Evolutionary conservation across 2,113 vertebrate species (phyloP).

Genomic region (Rattus rattus): DNA sequence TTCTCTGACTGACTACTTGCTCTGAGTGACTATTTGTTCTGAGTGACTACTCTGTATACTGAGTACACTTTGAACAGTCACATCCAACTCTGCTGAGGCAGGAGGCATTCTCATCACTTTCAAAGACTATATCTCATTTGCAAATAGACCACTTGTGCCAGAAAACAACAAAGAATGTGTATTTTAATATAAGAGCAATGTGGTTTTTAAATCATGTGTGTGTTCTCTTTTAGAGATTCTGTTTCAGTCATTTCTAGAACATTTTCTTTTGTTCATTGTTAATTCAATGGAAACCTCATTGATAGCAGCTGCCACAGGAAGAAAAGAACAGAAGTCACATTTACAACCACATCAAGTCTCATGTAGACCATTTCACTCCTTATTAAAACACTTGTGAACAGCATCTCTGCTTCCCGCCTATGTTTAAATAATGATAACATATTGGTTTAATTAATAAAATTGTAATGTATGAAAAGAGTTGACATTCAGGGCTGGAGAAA

Average conservation of each 20-base stretch:
- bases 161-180: neutral
- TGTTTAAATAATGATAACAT: neutral
- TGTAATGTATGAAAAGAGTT: neutral
- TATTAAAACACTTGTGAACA: neutral
- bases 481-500: neutral
- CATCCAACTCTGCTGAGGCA: neutral
- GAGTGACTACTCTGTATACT: neutral
- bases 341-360: neutral
- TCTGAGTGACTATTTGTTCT: neutral
- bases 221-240: neutral
- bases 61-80: neutral
- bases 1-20: too few species aligned
- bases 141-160: neutral
- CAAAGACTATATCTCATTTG: neutral
- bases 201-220: neutral
- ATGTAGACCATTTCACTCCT: neutral
- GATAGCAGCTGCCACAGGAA: neutral
- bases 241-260: neutral
- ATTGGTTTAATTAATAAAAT: neutral
- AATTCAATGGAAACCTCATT: neutral
- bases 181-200: neutral
- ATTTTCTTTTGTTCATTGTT: neutral
- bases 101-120: neutral
- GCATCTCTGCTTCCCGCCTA: neutral
- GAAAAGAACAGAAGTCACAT: neutral